Conservation (phyloP, 2,888 invertebrate species). For the Colletes collaris region DNA sequence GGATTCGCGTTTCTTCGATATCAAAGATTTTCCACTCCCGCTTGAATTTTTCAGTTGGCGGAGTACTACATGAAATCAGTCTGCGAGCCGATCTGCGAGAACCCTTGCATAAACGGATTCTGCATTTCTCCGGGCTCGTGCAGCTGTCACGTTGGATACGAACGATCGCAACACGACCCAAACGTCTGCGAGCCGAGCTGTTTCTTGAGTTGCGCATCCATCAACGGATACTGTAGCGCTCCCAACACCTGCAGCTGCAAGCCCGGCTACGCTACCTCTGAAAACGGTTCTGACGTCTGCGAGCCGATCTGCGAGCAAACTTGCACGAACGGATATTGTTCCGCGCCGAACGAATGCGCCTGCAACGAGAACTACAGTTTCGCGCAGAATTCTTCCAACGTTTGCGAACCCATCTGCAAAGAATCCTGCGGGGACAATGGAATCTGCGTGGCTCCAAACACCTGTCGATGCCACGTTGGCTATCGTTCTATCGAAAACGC, state of each 20-base stretch:
- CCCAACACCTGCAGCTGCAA: too few relatives aligned
- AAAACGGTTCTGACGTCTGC: slow-evolving; percentile 67
- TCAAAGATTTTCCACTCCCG: too few relatives aligned
- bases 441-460: slow-evolving; percentile 74
- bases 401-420: slow-evolving; percentile 84
- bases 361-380: slow-evolving; percentile 74
- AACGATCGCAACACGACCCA: slow-evolving; percentile 44
- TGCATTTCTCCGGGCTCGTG: slow-evolving; percentile 82
- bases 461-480: slow-evolving; percentile 73
- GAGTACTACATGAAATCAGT: not conserved
- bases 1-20: too few relatives aligned
- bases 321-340: slow-evolving; percentile 44
- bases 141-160: slow-evolving; percentile 81
- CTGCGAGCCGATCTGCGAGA: slow-evolving; percentile 53
- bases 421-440: slow-evolving; percentile 81
- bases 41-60: not conserved
- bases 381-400: slow-evolving; percentile 72
- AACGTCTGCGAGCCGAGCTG: too few relatives aligned
- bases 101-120: slow-evolving; percentile 82
- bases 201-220: too few relatives aligned
- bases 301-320: slow-evolving; percentile 65
- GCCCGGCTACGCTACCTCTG: too few relatives aligned
- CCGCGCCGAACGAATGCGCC: slow-evolving; percentile 60
- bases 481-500: slow-evolving; percentile 45
- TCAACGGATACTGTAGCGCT: too few relatives aligned